Percentiles rank a stretch among this genome's conserved stretches.
These are phyloP conservation scores for Ctenosaura bakeri DNA, from an alignment of 2,797 vertebrate species.

Conservation along the genomic window DNA sequence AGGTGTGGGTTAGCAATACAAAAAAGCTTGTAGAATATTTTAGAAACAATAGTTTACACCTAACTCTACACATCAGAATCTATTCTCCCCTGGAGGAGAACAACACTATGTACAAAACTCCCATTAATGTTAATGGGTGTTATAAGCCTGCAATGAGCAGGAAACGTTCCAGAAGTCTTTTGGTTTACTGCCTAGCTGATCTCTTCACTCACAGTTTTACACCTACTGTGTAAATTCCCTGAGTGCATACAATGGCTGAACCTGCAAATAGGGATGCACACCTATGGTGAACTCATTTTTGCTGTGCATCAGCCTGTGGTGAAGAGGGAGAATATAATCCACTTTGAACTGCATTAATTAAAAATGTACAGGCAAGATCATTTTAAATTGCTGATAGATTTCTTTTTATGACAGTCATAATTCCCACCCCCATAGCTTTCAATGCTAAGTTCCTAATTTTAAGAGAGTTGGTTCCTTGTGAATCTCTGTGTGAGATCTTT, in stretches of 20 bases:
- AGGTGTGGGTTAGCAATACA: conserved; percentile 46
- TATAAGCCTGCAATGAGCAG: conserved; percentile 61
- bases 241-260: conserved; percentile 30
- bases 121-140: conserved; percentile 71
- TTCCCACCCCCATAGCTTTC: not conserved
- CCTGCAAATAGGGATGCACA: not conserved
- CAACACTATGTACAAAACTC: conserved; percentile 56
- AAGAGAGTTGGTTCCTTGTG: not conserved
- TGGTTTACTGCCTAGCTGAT: conserved; percentile 61
- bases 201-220: conserved; percentile 32
- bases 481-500: not conserved
- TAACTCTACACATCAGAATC: conserved; percentile 66
- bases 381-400: not conserved
- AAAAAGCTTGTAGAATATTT: conserved; percentile 65
- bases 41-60: conserved; percentile 70
- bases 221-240: conserved; percentile 36
- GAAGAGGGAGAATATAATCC: conserved; percentile 1
- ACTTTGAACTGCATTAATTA: conserved; percentile 9
- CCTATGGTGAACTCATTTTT: not conserved
- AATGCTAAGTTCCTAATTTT: not conserved
- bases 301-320: not conserved
- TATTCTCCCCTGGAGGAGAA: conserved; percentile 58
- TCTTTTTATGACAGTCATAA: not conserved
- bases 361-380: not conserved
- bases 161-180: conserved; percentile 67